These are phyloP conservation scores for Actinia tenebrosa DNA, from an alignment of 64 coral and sea anemone species.

Conservation along the genomic window DNA sequence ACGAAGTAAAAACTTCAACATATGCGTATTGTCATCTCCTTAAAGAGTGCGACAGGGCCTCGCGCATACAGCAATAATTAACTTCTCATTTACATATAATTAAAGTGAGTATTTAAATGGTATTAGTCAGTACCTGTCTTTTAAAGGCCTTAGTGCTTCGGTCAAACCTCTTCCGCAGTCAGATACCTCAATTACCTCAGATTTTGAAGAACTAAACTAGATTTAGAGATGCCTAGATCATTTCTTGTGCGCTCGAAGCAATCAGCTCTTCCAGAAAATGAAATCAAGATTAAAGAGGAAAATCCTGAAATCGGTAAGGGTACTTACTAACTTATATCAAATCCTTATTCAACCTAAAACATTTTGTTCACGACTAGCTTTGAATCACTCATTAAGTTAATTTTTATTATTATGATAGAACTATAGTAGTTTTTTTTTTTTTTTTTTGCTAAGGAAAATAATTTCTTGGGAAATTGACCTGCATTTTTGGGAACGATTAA, in stretches of 20 bases:
- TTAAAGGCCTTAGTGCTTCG: background rate
- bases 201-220: background rate
- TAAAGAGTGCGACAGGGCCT: background rate
- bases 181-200: background rate
- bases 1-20: background rate
- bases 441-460: background rate
- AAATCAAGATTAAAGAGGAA: background rate
- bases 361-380: background rate
- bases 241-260: conserved; percentile 4
- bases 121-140: background rate
- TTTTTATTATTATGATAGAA: background rate
- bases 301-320: background rate
- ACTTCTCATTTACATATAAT: conserved; percentile 3
- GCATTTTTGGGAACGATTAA: background rate
- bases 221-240: background rate
- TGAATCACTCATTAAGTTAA: background rate
- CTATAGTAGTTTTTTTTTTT: background rate
- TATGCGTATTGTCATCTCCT: background rate
- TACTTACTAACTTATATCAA: background rate
- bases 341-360: background rate
- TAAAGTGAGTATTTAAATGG: background rate
- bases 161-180: background rate
- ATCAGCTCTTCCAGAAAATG: background rate
- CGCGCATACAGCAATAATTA: background rate
- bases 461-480: background rate